A percentile compares a stretch with the other conserved stretches of the same genome.
phyloP scores from a whole-genome alignment of 2,113 vertebrate genomes.

The Empidonax traillii region DNA sequence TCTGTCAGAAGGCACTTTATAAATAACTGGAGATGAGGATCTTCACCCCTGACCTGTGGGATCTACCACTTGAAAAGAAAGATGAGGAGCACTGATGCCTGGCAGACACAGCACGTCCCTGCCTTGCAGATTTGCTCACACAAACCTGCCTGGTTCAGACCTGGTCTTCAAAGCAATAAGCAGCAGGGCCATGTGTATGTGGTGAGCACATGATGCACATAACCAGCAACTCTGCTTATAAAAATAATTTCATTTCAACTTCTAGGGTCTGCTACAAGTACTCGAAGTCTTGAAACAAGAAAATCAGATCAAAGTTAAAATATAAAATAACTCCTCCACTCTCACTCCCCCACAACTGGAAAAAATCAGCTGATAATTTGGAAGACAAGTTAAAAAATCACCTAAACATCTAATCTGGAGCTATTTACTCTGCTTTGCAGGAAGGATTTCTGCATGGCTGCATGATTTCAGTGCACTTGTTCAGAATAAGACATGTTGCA shows the following conservation, averaged over 20 bases:
- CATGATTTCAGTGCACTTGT: not conserved
- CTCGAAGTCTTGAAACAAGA: not conserved
- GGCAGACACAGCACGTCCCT: not conserved
- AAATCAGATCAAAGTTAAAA: not conserved
- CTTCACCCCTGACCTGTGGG: slow-evolving; percentile 24
- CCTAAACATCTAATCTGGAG: not conserved
- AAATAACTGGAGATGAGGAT: slow-evolving; percentile 44
- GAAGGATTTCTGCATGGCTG: not conserved
- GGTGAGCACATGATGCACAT: not conserved
- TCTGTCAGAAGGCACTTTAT: slow-evolving; percentile 29
- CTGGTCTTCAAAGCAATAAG: not conserved
- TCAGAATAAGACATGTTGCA: not conserved
- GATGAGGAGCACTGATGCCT: not conserved
- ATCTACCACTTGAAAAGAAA: slow-evolving; percentile 9
- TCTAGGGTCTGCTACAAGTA: not conserved
- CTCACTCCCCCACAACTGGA: fast-evolving
- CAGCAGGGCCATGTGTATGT: not conserved
- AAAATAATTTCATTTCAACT: not conserved
- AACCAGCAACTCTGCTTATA: not conserved
- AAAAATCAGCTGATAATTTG: not conserved
- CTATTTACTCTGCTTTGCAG: not conserved
- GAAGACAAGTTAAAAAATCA: not conserved
- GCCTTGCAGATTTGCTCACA: not conserved
- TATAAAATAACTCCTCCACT: not conserved
- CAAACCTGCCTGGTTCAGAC: not conserved